Evolutionary conservation across 2,113 vertebrate species (phyloP), one percentile per base, ranked within the genome.

Genomic region (Cyphomyrus discorhynchus): DNA sequence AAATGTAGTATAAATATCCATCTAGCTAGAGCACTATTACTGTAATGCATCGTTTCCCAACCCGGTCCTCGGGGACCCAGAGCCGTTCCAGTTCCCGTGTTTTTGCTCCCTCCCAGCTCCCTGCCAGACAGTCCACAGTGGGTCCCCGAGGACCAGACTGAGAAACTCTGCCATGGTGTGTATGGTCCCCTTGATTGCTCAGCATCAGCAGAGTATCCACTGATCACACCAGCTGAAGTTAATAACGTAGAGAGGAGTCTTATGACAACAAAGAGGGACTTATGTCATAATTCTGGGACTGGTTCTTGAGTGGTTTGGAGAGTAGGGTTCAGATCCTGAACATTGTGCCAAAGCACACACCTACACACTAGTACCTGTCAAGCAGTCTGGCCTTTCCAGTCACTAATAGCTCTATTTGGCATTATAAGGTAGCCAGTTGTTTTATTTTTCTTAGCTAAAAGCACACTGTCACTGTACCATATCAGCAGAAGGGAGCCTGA

Each of bases 401-500:
- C 27, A 45, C 56, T 70, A 27, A 87, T 70, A 86, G 42, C 15
- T 39, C 52, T 45, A 39, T 24, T 56, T 70, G 84, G 27, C 24
- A 35, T 86, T 46, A 56, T 66, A 49, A 45, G 42, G 62, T 24
- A 89, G 88, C 46, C 66, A 52, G 27, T 89, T 91, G 88, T 87
- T 87, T 91, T 89, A 89, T 49, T 87, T 88, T 46, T 84, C 45
- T 11, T 3, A 17, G 89, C 42, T 82, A 11, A 39, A 89, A 52
- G 19, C 42, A 15, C 74, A 42, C 35, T 42, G 88, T 87, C 89
- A 88, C 89, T 84, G 86, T 87, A 45, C 80, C 56, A 9, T 62
- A 56, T 89, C 80, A 88, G 53, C 49, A 80, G 84, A 87, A 66
- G 85, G 89, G 83, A 58, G 88, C 52, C 88, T 90, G 88, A 89